Base-by-base conservation (phyloP, 2,888 invertebrate species). In the Branchipolynoe longqiensis region DNA sequence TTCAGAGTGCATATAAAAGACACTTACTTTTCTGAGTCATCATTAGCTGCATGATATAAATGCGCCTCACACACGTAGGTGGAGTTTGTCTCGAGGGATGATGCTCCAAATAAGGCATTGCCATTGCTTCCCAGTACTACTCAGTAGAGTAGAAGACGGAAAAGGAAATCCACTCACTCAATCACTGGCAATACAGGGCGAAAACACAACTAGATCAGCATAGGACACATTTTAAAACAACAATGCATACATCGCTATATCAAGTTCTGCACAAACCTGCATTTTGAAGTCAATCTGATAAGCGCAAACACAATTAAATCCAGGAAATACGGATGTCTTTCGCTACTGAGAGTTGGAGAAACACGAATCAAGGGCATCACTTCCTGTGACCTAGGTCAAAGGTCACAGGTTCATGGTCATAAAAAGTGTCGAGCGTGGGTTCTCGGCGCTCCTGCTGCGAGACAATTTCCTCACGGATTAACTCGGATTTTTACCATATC, bases 371-470 rank as follows among this genome's bases (percentile, higher is more conserved):
- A 31, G 78, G 78, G 48, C n/a, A 48, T 41, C 48, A 33, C 78
- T 78, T 78, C 78, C 78, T 78, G 78, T 78, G 78, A 78, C 78
- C 78, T 48, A 25, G 73, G 78, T 48, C 78, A 78, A 8, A 41
- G 78, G 25, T 78, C 78, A 78, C 4, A 78, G 78, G 41, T n/a
- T 78, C 78, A 78, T 25, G 48, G 78, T 48, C 78, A 48, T 54
- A 41, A 54, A 69, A 14, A 69, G n/a, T 69, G 69, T 69, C 69
- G 69, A 69, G 69, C 38, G 33, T 18, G n/a, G 14, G 38, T 38
- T 33, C 69, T 38, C 22, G 69, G 69, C 38, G 38, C 69, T 33
- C 69, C 18, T 33, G 18, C 36, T 8, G n/a, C 12, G 22, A 1
- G 36, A 69, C 69, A 22, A 22, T 69, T 69, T 69, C n/a, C 69